Base-by-base conservation (phyloP, 2,113 vertebrate genomes). In the Oxyruncus cristatus region DNA sequence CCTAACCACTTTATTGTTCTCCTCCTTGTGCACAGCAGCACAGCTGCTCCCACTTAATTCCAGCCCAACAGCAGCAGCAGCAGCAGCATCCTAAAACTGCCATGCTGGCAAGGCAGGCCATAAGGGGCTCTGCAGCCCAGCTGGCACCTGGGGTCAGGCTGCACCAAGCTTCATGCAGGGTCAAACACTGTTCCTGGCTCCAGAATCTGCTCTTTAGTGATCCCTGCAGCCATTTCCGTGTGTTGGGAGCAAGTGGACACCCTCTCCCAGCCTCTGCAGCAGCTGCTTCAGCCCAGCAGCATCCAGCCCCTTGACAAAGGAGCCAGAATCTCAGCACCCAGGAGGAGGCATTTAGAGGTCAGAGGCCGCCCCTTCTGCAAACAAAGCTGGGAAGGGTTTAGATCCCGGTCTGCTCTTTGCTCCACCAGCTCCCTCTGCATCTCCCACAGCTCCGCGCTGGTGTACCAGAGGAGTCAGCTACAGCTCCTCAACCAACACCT, bases 1-100 rank as follows among this genome's bases (percentile, higher is more conserved):
- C 76, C 61, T 63, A 67, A 77, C 41, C 0, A 0, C 81, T 93
- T 84, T 19, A 62, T 84, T 92, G 86, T 89, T 95, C 72, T 85
- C 53, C 53, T 88, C 47, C 41, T 28, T 47, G 72, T 73, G 37
- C 1, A 1, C 50, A 84, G 86, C 76, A 91, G 83, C 86, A 87
- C 94, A 96, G 93, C 95, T 97, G 94, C 76, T 97, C 84, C 52
- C 70, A 92, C 73, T 93, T 85, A 89, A 28, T 92, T 63, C 65
- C 93, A 89, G 79, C 55, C 42, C 79, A 77, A 24, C 42, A 76
- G 78, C 61, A 72, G 84, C 74, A n/a, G n/a, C n/a, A 65, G 9
- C 70, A 65, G 33, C 41, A 71, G 35, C 50, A 73, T 30, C 63
- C 35, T 65, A 53, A 47, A 89, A 72, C 28, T 6, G 15, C 55